Base-by-base conservation (phyloP, 37 sponge, comb jelly and placozoan genomes). In the Cliona cf. orientalis region DNA sequence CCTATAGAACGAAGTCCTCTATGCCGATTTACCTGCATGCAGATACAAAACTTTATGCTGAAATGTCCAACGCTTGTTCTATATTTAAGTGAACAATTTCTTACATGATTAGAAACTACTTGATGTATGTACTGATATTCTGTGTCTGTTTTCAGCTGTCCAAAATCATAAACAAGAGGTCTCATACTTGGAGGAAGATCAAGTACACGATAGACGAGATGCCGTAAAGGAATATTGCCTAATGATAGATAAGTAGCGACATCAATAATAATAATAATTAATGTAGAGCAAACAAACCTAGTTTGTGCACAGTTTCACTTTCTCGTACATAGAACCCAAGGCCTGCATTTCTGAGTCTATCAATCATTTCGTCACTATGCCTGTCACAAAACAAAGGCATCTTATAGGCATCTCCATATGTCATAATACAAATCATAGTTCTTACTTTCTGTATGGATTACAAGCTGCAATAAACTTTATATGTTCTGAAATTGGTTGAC, bases 101-200 rank as follows among this genome's bases (percentile, higher is more conserved):
- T 65, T 55, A 92, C 85, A 76, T 95, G 89, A 45, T 88, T 77
- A 19, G 35, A 32, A 22, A 95, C 95, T 31, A 95, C 91, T 65
- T 89, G 78, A 28, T 31, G 12, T 29, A 84, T 86, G 70, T 95
- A 95, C 3, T 84, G 73, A 23, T 59, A 31, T 75, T 95, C 95
- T 58, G 79, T 91, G 39, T 49, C 67, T 7, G 72, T 58, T 34
- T 53, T 76, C 36, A 97, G 70, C 39, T 88, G 79, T 61, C 97
- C 97, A 83, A 93, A 97, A 84, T 97, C 97, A 91, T 93, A 97
- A 21, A 97, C 91, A 28, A 97, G 87, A 40, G 97, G 93, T 69
- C 79, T 73, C 92, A 97, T 80, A 58, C 94, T 91, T 44, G 91
- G 89, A 74, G 97, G 97, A 5, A 97, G 80, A 22, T 90, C 91